Conservation (phyloP, 92 coral and sea anemone genomes). For the Paragorgia papillata region DNA sequence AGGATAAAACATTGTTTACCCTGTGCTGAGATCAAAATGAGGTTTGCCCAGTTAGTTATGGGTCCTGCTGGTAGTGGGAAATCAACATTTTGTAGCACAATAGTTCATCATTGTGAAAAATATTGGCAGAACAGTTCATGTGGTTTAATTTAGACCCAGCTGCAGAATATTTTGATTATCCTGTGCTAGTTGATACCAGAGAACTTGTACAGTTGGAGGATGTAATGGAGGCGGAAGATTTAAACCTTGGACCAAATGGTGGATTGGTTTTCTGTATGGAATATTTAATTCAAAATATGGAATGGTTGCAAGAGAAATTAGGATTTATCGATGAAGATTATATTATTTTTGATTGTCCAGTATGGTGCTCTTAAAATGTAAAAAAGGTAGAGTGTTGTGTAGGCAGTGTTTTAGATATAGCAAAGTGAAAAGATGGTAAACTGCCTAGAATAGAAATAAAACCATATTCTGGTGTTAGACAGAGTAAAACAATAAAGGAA, state of each 20-base stretch:
- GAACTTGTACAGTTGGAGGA: conserved; percentile 94
- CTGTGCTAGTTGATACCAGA: conserved; percentile 80
- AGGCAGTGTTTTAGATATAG: no score
- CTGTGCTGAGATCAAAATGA: conserved; percentile 57
- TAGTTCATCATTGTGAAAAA: conserved; percentile 86
- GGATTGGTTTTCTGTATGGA: conserved; percentile 92
- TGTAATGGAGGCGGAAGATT: conserved; percentile 97
- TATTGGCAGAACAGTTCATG: conserved; percentile 87
- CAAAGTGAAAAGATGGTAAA: no score
- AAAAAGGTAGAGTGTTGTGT: no score
- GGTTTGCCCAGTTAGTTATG: conserved; percentile 94
- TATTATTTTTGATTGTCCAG: conserved; percentile 95
- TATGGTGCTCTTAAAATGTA: no score
- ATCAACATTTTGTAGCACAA: conserved; percentile 94
- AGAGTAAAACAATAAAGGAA: no score
- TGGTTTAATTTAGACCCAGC: conserved; percentile 96
- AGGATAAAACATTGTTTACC: no score
- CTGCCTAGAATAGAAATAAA: no score
- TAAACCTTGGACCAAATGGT: conserved; percentile 92
- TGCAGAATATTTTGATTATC: conserved; percentile 95
- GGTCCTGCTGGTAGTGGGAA: conserved; percentile 99
- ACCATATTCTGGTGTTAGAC: no score
- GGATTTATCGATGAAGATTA: conserved; percentile 92
- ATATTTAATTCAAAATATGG: conserved; percentile 92
- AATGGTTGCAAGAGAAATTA: conserved; percentile 95